A percentile compares a stretch with the other conserved stretches of the same genome.
These are phyloP conservation scores for Perdita meconis DNA, from an alignment of 2,888 invertebrate genomes.

Conservation along the genomic window DNA sequence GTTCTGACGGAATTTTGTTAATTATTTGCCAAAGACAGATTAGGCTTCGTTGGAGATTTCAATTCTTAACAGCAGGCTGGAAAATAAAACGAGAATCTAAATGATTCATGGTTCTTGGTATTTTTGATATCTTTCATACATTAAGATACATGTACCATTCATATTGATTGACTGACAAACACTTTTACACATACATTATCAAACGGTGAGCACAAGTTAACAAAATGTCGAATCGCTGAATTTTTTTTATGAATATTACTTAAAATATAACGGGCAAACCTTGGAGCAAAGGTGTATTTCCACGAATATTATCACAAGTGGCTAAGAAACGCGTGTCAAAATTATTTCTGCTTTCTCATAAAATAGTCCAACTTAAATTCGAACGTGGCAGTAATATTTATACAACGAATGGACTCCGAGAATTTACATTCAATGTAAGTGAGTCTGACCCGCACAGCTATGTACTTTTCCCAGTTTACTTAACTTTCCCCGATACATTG, in stretches of 20 bases:
- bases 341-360: not conserved
- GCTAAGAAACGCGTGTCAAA: not conserved
- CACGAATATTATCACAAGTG: not conserved
- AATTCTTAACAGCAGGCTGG: not conserved
- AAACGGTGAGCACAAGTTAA: too few relatives aligned
- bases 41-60: not conserved
- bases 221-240: too few relatives aligned
- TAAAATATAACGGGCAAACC: not conserved
- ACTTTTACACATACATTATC: not conserved
- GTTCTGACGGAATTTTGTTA: too few relatives aligned
- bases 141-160: conserved; percentile 29
- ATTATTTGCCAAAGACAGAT: too few relatives aligned
- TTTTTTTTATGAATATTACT: too few relatives aligned
- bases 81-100: not conserved
- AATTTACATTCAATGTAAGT: conserved; percentile 2
- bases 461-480: not conserved
- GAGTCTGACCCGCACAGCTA: not conserved
- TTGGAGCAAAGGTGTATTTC: not conserved
- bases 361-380: not conserved
- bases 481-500: not conserved
- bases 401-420: not conserved
- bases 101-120: not conserved
- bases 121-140: conserved; percentile 4
- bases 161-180: not conserved
- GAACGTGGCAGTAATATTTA: not conserved